Evolutionary conservation across 1,140 invertebrate genomes (phyloP), one percentile per base, ranked within the genome.

Genomic region (Daktulosphaira vitifoliae): DNA sequence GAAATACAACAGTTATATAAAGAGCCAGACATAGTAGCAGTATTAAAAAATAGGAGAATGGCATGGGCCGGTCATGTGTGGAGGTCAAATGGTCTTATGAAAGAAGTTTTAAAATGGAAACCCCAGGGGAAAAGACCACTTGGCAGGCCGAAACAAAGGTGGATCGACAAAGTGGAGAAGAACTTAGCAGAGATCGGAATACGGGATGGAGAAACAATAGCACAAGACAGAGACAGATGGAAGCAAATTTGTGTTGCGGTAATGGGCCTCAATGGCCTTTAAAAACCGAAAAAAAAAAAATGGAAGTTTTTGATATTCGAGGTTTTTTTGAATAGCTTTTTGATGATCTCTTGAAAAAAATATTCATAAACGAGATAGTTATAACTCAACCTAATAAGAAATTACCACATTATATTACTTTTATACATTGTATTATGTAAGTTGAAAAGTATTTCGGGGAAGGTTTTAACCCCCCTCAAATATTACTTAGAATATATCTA

Each of bases 221-320:
- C 46, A 15, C 15, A 49, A 6, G 46, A 49, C 13, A 37, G 50
- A 37, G 50, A 52, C 26, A 52, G 50, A 16, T 52, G 50, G 50
- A 52, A 33, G 50, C 26, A 9, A 37, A 52, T 52, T 33, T 52
- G 50, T 52, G 50, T 52, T 52, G 26, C 26, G 50, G 50, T 37
- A 52, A 52, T 18, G 16, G 50, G 26, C 16, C n/a, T 52, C 16
- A 52, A 33, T 37, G 26, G 16, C 50, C 26, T 52, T 18, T 52
- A 8, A 51, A 52, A 52, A 52, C 23, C n/a, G 39, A 42, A 15
- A n/a, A 16, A 16, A n/a, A 11, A 42, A n/a, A 42, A 15, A 15
- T 7, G n/a, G 39, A 42, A 37, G n/a, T n/a, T n/a, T n/a, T n/a
- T n/a, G n/a, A n/a, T n/a, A n/a, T n/a, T n/a, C n/a, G n/a, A n/a